These are phyloP conservation scores for Peromyscus eremicus DNA, from an alignment of 2,797 vertebrate species.

Conservation along the genomic window DNA sequence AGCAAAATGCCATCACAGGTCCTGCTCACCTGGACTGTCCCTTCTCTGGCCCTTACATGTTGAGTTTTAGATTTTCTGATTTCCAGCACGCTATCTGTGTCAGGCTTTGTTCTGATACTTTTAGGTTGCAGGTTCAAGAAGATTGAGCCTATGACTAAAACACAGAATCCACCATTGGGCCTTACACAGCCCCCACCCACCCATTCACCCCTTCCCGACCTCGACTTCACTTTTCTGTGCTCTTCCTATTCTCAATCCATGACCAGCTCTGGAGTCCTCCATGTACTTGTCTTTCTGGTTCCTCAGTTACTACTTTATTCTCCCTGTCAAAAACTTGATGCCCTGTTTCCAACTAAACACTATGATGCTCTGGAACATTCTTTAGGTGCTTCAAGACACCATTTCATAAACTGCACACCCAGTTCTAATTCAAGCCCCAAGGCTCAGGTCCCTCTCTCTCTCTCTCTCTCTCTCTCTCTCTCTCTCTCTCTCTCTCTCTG, in stretches of 20 bases:
- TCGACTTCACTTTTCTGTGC: not conserved
- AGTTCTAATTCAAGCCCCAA: slow-evolving; percentile 48
- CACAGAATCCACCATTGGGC: not conserved
- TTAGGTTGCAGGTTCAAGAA: not conserved
- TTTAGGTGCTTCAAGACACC: not conserved
- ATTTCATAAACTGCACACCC: not conserved
- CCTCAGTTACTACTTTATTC: not conserved
- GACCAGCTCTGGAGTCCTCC: not conserved
- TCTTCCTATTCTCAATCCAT: not conserved
- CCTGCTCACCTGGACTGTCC: not conserved
- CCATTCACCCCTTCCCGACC: not conserved
- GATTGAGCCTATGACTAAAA: not conserved
- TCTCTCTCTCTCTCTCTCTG: too few species aligned
- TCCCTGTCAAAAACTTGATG: not conserved
- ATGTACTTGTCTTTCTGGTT: not conserved
- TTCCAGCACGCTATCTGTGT: not conserved
- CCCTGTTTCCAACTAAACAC: not conserved
- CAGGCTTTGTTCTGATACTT: not conserved
- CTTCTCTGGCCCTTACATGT: not conserved
- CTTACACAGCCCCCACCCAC: not conserved
- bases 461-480: too few species aligned
- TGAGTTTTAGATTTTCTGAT: not conserved
- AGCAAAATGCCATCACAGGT: not conserved
- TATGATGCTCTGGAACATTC: slow-evolving; percentile 39
- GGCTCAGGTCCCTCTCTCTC: not conserved